Base-by-base conservation (phyloP, 92 coral and sea anemone species). In the Hydrozoanthus gracilis region DNA sequence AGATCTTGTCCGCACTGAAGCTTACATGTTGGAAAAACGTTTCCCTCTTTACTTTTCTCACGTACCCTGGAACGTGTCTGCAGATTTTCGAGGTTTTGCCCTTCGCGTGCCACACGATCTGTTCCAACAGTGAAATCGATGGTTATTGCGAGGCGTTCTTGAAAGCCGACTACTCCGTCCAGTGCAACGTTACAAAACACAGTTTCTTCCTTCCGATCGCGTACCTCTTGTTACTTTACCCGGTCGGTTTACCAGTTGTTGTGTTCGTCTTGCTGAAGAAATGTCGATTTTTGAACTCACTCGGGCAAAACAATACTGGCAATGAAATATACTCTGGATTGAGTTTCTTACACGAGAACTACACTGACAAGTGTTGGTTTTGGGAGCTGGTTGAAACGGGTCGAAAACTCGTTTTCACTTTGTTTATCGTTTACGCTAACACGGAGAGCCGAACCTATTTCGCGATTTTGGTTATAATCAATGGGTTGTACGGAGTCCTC, bases 21-120 rank as follows among this genome's bases (percentile, higher is more conserved):
- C 80, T 84, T 55, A 77, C 69, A 16, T 78, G 86, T 17, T 87
- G 88, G 78, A 90, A 88, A 18, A 35, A 74, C 16, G 72, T 76
- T 17, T 83, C 76, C 77, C 80, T 90, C 27, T 47, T 90, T 51
- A 27, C 76, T 7, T 90, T 87, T 44, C 49, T 83, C 44, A 87
- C 93, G 16, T 90, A 82, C 77, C 93, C 93, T 15, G 88, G 86
- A 84, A 90, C 91, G 17, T 90, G 90, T 80, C 50, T 82, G 44
- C 72, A 74, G 45, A 76, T 90, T 46, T 78, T 90, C 35, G 78
- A 71, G 20, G 51, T 87, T 39, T 70, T 90, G 44, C 82, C n/a
- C 83, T 86, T 69, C 86, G 51, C 82, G 10, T 90, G 93, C 64
- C 93, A 90, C 17, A 76, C 8, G 78, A 76, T 90, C 67, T 90